A percentile compares a stretch with the other conserved stretches of the same genome.
Evolutionary conservation across 2,888 invertebrate species (phyloP).

Genomic region (Thelaira solivaga): DNA sequence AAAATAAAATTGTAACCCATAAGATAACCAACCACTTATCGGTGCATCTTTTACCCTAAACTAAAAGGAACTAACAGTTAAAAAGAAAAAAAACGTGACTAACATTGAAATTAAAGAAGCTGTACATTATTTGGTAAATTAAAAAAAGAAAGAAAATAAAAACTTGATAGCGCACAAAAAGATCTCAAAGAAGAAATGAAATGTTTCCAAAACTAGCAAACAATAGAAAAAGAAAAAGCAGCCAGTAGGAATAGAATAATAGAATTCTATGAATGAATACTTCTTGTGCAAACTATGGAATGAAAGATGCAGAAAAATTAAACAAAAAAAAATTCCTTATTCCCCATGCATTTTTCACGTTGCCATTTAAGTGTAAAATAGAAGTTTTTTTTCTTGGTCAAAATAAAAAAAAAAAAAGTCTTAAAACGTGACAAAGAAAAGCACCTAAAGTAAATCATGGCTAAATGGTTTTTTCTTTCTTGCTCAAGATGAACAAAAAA

Average conservation of each 20-base stretch:
- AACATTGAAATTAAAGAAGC: slow-evolving; percentile 50
- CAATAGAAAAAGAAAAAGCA: neutral
- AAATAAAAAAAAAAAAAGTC: slow-evolving; percentile 1
- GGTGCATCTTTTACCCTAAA: no score
- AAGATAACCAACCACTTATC: no score
- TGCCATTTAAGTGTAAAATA: slow-evolving; percentile 28
- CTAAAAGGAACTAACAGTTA: no score
- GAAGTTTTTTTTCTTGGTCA: neutral
- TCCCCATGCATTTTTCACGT: slow-evolving; percentile 21
- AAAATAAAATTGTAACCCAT: no score
- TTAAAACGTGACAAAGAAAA: slow-evolving; percentile 30
- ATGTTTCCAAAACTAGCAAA: neutral
- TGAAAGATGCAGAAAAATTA: no score
- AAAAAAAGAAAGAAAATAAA: neutral
- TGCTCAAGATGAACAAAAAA: no score
- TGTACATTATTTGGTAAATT: slow-evolving; percentile 30
- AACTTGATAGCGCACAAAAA: no score
- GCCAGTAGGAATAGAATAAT: neutral
- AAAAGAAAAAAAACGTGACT: slow-evolving; percentile 28
- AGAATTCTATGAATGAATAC: slow-evolving; percentile 6
- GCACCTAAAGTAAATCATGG: neutral
- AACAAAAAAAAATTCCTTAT: neutral
- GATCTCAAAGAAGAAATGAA: neutral
- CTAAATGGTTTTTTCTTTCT: no score
- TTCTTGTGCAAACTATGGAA: slow-evolving; percentile 19